phyloP scores from a whole-genome alignment of 2,113 vertebrate species.

The Limanda limanda region DNA sequence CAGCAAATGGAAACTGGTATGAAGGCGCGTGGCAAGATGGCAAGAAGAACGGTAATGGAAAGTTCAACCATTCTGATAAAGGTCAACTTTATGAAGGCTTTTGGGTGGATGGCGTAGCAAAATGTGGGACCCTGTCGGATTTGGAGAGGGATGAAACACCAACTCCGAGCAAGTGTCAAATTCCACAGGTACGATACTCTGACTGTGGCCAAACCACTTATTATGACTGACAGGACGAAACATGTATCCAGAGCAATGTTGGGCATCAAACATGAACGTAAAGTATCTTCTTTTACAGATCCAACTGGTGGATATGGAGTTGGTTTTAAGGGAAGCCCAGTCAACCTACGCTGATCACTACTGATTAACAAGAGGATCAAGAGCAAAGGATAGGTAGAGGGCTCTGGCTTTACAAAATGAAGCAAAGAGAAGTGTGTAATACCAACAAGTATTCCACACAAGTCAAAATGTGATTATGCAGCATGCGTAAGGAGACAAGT shows the following conservation, averaged over 20 bases:
- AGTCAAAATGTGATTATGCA: not conserved
- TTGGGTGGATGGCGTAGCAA: conserved; percentile 88
- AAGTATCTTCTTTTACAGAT: conserved; percentile 77
- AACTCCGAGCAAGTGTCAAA: conserved; percentile 81
- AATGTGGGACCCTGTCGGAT: conserved; percentile 89
- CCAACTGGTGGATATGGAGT: conserved; percentile 80
- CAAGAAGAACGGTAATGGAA: conserved; percentile 87
- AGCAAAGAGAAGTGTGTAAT: not conserved
- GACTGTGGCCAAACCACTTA: not conserved
- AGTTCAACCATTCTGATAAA: conserved; percentile 84
- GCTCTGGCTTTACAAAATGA: not conserved
- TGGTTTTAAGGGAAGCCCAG: conserved; percentile 61
- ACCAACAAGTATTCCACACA: not conserved
- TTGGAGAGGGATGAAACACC: conserved; percentile 81
- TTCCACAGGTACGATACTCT: conserved; percentile 87
- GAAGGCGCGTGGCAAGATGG: conserved; percentile 90
- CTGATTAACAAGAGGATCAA: conserved; percentile 18
- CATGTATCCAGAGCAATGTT: not conserved
- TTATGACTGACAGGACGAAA: not conserved
- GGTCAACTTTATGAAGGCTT: conserved; percentile 89
- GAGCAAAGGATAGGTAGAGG: not conserved
- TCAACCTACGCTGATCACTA: conserved; percentile 19
- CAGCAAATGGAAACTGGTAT: conserved; percentile 87
- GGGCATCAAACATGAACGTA: not conserved
- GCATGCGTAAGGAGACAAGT: no score